Base-by-base conservation (phyloP, 2,113 vertebrate species). In the Colius striatus region DNA sequence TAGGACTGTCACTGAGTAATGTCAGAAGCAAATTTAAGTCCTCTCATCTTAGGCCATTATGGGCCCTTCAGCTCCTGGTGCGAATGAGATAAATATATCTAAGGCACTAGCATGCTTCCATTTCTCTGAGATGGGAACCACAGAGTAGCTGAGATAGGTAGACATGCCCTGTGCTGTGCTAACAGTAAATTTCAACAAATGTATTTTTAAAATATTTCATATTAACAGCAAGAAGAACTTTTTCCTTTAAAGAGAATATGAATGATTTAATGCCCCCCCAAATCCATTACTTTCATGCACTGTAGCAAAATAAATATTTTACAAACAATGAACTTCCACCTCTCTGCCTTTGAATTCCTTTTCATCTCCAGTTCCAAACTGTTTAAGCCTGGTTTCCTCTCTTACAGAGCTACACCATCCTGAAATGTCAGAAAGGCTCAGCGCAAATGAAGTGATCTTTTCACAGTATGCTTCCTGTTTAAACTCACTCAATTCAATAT, bases 401-500 rank as follows among this genome's bases (percentile, higher is more conserved):
- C 76, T 77, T 36, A 63, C 36, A 80, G 21, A 89, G 61, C 48
- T 53, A 30, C 17, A 77, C 9, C 21, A 11, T 72, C 34, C 63
- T 60, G 47, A 55, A 79, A 70, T 63, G 58, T 20, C 36, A 89
- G 58, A 41, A 97, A 95, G 68, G 36, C 90, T 79, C 67, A 73
- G 29, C 65, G 34, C 47, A 96, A 95, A 94, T 55, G 21, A 95
- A 89, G 67, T 26, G 29, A 45, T 88, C 48, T 96, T 92, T 95
- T 83, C 79, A 85, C 30, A 86, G 27, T n/a, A 63, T 55, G n/a
- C 55, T 60, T 26, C n/a, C 80, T 91, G 34, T 57, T 95, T 53
- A 93, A 97, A 83, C 58, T 73, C 68, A 80, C 41, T 78, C 91
- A 84, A 90, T 85, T 91, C 82, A 61, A 91, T 43, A 96, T 74